Evolutionary conservation across 2,113 vertebrate species (phyloP).

Genomic region (Orycteropus afer): DNA sequence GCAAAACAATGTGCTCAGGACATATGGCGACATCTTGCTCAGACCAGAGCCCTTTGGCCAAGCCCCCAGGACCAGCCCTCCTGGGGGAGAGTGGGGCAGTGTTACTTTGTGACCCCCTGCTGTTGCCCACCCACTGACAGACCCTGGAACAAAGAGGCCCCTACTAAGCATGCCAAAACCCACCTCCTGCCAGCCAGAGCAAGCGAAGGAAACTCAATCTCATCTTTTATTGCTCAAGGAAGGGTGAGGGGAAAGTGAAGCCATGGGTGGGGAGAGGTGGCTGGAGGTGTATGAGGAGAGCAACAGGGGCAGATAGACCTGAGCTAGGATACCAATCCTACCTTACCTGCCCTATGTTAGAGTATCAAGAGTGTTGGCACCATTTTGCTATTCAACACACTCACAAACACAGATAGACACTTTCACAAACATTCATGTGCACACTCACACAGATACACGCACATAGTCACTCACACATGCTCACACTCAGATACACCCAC

Average conservation of each 20-base stretch:
- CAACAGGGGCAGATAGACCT: not conserved
- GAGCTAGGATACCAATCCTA: not conserved
- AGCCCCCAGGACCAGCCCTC: not conserved
- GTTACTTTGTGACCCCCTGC: not conserved
- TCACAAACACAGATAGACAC: not conserved
- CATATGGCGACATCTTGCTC: not conserved
- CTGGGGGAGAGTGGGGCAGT: not conserved
- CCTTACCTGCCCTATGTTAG: not conserved
- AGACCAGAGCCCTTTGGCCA: not conserved
- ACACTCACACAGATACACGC: not conserved
- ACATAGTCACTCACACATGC: not conserved
- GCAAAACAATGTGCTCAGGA: not conserved
- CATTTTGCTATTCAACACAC: slow-evolving; percentile 12
- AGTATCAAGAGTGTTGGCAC: not conserved
- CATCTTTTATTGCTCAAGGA: slow-evolving; percentile 14
- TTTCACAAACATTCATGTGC: not conserved
- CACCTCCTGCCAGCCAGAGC: slow-evolving; percentile 5
- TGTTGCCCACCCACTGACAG: not conserved
- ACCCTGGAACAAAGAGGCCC: slow-evolving; percentile 59
- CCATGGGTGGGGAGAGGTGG: not conserved
- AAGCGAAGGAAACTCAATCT: slow-evolving; percentile 63
- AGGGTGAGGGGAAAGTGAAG: not conserved
- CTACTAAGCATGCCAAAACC: slow-evolving; percentile 12
- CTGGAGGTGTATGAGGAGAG: fast-evolving
- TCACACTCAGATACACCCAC: not conserved